Evolutionary conservation across 2,888 invertebrate genomes (phyloP).

Genomic region (Scotopteryx bipunctaria): DNA sequence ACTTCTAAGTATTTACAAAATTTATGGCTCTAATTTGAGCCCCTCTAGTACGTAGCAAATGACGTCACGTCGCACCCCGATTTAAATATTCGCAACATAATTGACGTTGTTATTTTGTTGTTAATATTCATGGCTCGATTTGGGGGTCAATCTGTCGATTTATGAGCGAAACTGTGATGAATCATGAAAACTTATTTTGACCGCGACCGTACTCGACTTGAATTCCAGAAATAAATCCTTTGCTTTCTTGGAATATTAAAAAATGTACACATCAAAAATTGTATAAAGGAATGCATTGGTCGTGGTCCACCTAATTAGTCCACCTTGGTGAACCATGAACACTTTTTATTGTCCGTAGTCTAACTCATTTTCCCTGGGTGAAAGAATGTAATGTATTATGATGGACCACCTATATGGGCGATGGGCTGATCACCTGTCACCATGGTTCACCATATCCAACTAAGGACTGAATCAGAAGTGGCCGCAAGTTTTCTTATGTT

Average conservation of each 20-base stretch:
- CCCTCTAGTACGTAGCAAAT: conserved; percentile 55
- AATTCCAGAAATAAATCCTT: neutral
- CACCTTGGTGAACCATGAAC: too few species aligned
- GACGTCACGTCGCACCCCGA: conserved; percentile 58
- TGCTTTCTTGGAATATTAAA: neutral
- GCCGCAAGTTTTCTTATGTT: too few species aligned
- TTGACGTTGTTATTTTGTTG: conserved; percentile 58
- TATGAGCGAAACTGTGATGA: neutral
- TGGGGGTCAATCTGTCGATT: conserved; percentile 31
- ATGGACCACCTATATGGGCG: too few species aligned
- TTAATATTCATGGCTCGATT: conserved; percentile 32
- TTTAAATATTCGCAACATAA: conserved; percentile 68
- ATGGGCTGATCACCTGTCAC: too few species aligned
- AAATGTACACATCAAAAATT: too few species aligned
- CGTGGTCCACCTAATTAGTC: too few species aligned
- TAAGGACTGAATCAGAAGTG: too few species aligned
- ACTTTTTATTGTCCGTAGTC: too few species aligned
- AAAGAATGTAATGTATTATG: too few species aligned
- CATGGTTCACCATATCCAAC: too few species aligned
- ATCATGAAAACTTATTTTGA: conserved; percentile 1
- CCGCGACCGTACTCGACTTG: neutral
- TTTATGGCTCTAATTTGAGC: conserved; percentile 40
- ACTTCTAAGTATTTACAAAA: conserved; percentile 12
- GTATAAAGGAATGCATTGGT: too few species aligned
- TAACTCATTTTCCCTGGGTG: too few species aligned